phyloP scores from a whole-genome alignment of 2,888 invertebrate genomes.

The Villa cingulata region DNA sequence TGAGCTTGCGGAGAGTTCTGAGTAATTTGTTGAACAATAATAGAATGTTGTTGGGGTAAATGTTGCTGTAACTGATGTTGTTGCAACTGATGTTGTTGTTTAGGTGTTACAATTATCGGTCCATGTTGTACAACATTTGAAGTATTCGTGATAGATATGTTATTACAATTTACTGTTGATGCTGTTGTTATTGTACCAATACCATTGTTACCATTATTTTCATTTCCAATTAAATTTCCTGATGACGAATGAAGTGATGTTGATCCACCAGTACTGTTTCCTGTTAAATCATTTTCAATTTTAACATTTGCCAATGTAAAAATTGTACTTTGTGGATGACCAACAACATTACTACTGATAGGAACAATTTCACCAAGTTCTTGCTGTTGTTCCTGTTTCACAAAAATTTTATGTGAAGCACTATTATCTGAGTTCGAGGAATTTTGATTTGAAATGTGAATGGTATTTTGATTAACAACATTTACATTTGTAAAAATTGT shows the following conservation, averaged over 20 bases:
- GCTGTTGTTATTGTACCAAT: conserved; percentile 11
- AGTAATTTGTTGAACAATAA: conserved; percentile 26
- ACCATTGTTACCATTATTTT: neutral
- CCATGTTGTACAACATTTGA: neutral
- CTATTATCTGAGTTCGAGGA: neutral
- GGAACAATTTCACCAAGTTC: neutral
- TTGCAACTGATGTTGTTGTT: conserved; percentile 12
- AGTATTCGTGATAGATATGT: conserved; percentile 10
- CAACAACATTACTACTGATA: neutral
- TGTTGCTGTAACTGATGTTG: conserved; percentile 17
- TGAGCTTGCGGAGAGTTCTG: conserved; percentile 7
- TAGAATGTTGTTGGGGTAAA: conserved; percentile 26
- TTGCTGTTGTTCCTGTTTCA: neutral
- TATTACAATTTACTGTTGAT: conserved; percentile 10
- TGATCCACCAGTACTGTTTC: conserved; percentile 6
- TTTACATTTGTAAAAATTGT: neutral
- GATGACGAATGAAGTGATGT: neutral
- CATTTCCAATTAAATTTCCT: neutral
- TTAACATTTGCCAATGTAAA: conserved; percentile 22
- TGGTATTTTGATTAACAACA: neutral
- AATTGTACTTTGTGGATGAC: conserved; percentile 17
- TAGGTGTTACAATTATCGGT: conserved; percentile 7
- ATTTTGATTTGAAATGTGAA: neutral
- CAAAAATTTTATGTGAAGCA: neutral
- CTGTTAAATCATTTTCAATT: conserved; percentile 12